Base-by-base conservation (phyloP, 2,888 invertebrate species). In the Cryptocephalus primarius region DNA sequence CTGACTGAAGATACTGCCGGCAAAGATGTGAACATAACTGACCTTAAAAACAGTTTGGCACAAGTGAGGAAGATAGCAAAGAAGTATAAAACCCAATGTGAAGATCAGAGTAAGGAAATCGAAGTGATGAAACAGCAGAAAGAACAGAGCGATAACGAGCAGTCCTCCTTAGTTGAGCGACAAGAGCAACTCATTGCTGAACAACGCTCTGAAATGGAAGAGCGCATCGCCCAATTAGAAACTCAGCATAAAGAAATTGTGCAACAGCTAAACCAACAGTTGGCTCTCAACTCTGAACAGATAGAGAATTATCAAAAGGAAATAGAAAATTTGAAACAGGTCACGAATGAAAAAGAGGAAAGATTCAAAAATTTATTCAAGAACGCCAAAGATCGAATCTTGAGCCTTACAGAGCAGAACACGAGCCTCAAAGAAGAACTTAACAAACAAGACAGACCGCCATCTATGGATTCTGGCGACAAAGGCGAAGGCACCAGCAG, bases 21-120 rank as follows among this genome's bases (percentile, higher is more conserved):
- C 12, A 87, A 85, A 63, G 84, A 85, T 54, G 78, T 77, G 1
- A 72, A 78, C 22, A 70, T 86, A 10, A 77, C 75, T 38, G 69
- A 69, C 48, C 54, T 69, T 39, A 69, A 60, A 68, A 75, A 60
- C 65, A 76, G 66, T 50, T 55, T 70, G n/a, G 57, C 62, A 2
- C 67, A 68, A 52, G 82, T 89, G 36, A 79, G 88, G 56, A 91
- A 88, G 66, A 89, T 95, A 55, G 95, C 93, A 8, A 88, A 91
- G 61, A 91, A 91, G 61, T 95, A 94, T 66, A 94, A 93, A 68
- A 83, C 80, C 9, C 87, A 86, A 56, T 90, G 78, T 64, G 86
- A 87, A 63, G 89, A 89, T 56, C 72, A 87, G 13, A 73, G 76
- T 0, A 85, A 83, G 64, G 75, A 78, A 11, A 71, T 78, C 13